phyloP scores from a whole-genome alignment of 2,797 vertebrate genomes.

The Austrolebias charrua region DNA sequence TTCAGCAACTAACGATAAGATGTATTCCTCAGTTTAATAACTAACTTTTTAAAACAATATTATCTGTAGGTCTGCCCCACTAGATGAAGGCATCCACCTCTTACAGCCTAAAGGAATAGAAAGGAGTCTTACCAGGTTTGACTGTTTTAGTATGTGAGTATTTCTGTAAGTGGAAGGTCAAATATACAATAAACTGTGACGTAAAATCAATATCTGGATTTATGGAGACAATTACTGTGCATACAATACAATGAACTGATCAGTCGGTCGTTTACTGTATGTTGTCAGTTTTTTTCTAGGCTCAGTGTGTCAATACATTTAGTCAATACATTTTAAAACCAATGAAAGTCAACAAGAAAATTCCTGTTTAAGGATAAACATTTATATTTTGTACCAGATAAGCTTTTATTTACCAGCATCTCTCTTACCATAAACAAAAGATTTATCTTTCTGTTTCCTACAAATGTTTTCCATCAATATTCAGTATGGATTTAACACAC shows the following conservation, averaged over 20 bases:
- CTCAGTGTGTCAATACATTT: not conserved
- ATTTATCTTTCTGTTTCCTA: no score
- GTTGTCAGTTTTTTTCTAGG: not conserved
- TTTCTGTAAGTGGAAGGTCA: conserved; percentile 10
- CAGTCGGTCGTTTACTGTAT: not conserved
- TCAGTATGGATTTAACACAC: no score
- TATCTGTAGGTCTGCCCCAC: conserved; percentile 23
- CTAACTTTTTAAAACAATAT: conserved; percentile 12
- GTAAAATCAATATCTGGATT: conserved; percentile 15
- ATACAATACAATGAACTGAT: not conserved
- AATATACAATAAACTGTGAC: conserved; percentile 4
- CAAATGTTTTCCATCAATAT: no score
- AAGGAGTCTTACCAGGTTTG: not conserved
- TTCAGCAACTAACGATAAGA: not conserved
- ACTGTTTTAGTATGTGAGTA: not conserved
- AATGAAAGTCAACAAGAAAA: not conserved
- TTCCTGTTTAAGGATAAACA: not conserved
- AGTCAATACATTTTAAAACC: not conserved
- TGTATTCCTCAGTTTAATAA: conserved; percentile 10
- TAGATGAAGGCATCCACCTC: conserved; percentile 56
- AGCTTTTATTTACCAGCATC: no score
- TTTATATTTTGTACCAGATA: no score
- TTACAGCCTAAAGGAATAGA: not conserved
- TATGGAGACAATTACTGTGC: conserved; percentile 1
- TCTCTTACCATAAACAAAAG: no score